Evolutionary conservation across 2,888 invertebrate genomes (phyloP).

Genomic region (Anthophora plumipes): DNA sequence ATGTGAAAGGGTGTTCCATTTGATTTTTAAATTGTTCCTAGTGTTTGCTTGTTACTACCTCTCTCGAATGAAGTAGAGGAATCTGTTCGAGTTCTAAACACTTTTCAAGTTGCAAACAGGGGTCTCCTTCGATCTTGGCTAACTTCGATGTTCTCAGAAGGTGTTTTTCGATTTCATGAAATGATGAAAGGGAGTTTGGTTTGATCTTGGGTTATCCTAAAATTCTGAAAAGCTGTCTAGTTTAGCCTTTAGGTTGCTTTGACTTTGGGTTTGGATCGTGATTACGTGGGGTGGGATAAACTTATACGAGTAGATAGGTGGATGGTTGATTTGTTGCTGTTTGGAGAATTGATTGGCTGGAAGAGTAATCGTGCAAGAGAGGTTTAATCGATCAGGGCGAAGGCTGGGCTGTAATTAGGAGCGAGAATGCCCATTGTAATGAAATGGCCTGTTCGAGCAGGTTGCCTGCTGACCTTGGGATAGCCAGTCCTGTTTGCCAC

Average conservation of each 20-base stretch:
- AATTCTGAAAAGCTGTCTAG: too few relatives aligned
- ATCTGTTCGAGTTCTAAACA: too few relatives aligned
- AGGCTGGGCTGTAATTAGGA: background rate
- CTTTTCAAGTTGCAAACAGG: too few relatives aligned
- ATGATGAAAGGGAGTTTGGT: too few relatives aligned
- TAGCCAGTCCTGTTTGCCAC: background rate
- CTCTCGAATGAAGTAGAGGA: too few relatives aligned
- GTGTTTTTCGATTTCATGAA: too few relatives aligned
- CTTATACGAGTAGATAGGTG: background rate
- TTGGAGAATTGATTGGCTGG: conserved; percentile 10
- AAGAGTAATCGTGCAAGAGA: background rate
- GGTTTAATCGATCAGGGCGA: background rate
- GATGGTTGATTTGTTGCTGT: conserved; percentile 9
- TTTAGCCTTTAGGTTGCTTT: background rate
- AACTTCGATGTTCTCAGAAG: too few relatives aligned
- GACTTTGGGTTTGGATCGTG: background rate
- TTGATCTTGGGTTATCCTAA: too few relatives aligned
- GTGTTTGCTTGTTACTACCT: too few relatives aligned
- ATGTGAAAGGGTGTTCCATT: too few relatives aligned
- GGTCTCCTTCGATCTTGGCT: too few relatives aligned
- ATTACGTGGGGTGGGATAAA: background rate
- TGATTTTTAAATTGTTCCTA: too few relatives aligned
- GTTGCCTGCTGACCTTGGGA: conserved; percentile 11
- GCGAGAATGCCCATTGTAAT: conserved; percentile 10
- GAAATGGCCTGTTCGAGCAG: conserved; percentile 8